These are phyloP conservation scores for Nysson spinosus DNA, from an alignment of 2,888 invertebrate species.

Conservation along the genomic window DNA sequence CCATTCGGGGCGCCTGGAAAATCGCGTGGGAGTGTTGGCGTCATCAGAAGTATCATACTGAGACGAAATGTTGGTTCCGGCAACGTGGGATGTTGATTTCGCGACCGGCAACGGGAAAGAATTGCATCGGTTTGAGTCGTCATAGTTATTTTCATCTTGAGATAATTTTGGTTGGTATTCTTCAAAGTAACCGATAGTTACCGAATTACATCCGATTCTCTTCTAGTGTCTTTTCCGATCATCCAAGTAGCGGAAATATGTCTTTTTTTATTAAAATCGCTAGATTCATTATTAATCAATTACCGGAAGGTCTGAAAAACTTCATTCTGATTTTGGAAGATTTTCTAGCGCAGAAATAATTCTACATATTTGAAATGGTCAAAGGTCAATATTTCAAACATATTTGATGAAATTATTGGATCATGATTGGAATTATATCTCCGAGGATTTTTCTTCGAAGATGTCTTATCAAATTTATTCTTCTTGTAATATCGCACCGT, in stretches of 20 bases:
- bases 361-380: too few relatives aligned
- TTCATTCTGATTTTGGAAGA: too few relatives aligned
- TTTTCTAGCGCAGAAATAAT: too few relatives aligned
- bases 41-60: slow-evolving; percentile 38
- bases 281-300: too few relatives aligned
- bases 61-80: slow-evolving; percentile 30
- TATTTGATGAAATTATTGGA: too few relatives aligned
- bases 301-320: too few relatives aligned
- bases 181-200: slow-evolving; percentile 28
- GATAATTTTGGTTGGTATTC: slow-evolving; percentile 13
- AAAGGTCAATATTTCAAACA: too few relatives aligned
- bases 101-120: slow-evolving; percentile 19
- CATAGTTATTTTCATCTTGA: slow-evolving; percentile 38
- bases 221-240: too few relatives aligned
- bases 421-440: too few relatives aligned
- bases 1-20: slow-evolving; percentile 39
- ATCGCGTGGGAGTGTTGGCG: slow-evolving; percentile 38
- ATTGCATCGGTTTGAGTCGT: slow-evolving; percentile 35
- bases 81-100: slow-evolving; percentile 11
- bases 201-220: slow-evolving; percentile 37
- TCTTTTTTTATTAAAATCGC: not conserved
- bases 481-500: not conserved
- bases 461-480: too few relatives aligned
- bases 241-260: not conserved
- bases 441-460: too few relatives aligned